These are phyloP conservation scores for Steromphala cineraria DNA, from an alignment of 2,888 invertebrate genomes.

Conservation along the genomic window DNA sequence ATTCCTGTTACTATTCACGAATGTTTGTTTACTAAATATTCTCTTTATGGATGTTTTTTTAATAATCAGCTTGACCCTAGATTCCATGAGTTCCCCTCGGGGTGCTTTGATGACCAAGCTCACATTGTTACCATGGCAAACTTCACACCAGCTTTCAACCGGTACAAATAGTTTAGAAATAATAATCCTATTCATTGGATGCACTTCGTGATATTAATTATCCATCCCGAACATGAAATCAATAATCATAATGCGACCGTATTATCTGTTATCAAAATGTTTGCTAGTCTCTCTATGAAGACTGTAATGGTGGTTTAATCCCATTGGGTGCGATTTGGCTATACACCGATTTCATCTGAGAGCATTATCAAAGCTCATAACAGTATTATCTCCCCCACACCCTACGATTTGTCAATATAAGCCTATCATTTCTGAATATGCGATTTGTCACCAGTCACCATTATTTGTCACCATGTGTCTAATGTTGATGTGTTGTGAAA, in stretches of 20 bases:
- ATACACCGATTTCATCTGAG: not conserved
- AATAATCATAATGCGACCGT: not conserved
- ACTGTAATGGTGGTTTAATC: not conserved
- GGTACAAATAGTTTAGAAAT: not conserved
- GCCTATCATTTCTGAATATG: not conserved
- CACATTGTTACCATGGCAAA: slow-evolving; percentile 6
- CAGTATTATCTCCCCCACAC: not conserved
- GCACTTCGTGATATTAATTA: not conserved
- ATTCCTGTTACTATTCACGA: too few relatives aligned
- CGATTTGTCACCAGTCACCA: not conserved
- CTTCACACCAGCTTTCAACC: not conserved
- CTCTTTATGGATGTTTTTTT: too few relatives aligned
- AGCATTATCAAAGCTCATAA: not conserved
- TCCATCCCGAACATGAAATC: not conserved
- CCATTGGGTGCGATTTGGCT: not conserved
- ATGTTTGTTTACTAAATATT: too few relatives aligned
- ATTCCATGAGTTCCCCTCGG: too few relatives aligned
- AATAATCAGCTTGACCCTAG: too few relatives aligned
- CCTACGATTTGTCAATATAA: not conserved
- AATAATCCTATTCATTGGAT: not conserved
- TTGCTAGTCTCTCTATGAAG: not conserved
- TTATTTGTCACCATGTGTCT: too few relatives aligned
- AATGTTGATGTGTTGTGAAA: not conserved
- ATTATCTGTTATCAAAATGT: slow-evolving; percentile 8
- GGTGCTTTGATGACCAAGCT: too few relatives aligned